These are phyloP conservation scores for Hypotaenidia philippensis DNA, from an alignment of 2,797 vertebrate genomes.

Conservation along the genomic window DNA sequence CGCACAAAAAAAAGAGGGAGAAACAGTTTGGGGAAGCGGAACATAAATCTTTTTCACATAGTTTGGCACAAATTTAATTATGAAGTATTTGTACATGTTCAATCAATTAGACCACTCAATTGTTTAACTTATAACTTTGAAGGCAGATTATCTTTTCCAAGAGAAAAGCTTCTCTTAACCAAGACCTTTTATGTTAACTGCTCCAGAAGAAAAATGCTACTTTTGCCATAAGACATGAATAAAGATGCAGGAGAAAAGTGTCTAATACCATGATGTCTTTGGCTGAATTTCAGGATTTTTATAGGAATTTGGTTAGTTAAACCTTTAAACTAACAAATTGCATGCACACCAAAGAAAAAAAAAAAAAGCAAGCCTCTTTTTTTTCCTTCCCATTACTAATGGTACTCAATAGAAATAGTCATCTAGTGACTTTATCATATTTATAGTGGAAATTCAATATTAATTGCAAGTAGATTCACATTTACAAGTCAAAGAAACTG, in stretches of 20 bases:
- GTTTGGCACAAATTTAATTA: constrained; percentile 70
- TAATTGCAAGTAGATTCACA: neutral
- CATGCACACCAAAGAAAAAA: too few species aligned
- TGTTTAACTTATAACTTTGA: constrained; percentile 56
- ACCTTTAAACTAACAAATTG: neutral
- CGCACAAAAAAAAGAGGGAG: neutral
- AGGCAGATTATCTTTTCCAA: constrained; percentile 54
- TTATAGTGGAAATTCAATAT: neutral
- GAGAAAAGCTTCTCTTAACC: constrained; percentile 15
- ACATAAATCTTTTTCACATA: constrained; percentile 64
- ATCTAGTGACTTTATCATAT: neutral
- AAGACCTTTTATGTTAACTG: constrained; percentile 17
- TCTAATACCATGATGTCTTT: neutral
- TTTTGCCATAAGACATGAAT: neutral
- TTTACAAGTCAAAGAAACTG: neutral
- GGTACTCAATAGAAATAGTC: neutral
- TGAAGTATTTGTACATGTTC: constrained; percentile 67
- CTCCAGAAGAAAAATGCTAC: constrained; percentile 10
- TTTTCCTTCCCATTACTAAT: neutral
- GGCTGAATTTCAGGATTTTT: neutral
- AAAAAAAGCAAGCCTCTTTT: neutral
- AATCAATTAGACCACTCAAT: constrained; percentile 60
- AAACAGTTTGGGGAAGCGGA: constrained; percentile 53
- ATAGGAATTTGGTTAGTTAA: neutral
- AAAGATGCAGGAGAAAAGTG: neutral